Conservation (phyloP, 2,888 invertebrate species). For the Torymus tubicola region DNA sequence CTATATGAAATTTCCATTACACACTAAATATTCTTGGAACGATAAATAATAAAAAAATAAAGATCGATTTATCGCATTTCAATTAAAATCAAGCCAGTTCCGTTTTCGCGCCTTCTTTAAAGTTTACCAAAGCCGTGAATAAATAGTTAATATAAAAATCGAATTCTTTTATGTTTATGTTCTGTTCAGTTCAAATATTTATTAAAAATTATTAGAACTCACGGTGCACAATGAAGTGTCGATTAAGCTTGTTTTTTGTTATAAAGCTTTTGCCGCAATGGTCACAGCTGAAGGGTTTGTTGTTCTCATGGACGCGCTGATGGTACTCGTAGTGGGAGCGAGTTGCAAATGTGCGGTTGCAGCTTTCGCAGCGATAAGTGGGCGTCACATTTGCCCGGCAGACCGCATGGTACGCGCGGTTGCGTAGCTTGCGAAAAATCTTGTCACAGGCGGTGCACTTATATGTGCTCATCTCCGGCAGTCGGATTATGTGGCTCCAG, state of each 20-base stretch:
- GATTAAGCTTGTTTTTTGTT: slow-evolving; percentile 83
- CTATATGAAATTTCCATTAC: too few species aligned
- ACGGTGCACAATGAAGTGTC: slow-evolving; percentile 79
- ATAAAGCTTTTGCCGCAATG: slow-evolving; percentile 84
- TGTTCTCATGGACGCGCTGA: slow-evolving; percentile 82
- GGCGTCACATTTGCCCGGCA: slow-evolving; percentile 65
- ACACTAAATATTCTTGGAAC: too few species aligned
- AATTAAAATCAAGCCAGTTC: too few species aligned
- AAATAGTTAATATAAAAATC: too few species aligned
- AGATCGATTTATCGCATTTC: too few species aligned
- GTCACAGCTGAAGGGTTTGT: slow-evolving; percentile 80
- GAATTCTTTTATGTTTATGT: too few species aligned
- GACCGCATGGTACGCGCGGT: slow-evolving; percentile 16
- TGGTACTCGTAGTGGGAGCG: slow-evolving; percentile 87
- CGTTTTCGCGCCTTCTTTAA: too few species aligned
- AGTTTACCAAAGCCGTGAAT: too few species aligned
- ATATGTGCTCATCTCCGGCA: slow-evolving; percentile 79
- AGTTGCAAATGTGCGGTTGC: slow-evolving; percentile 80
- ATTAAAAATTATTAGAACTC: slow-evolving; percentile 50
- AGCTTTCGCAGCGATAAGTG: slow-evolving; percentile 76
- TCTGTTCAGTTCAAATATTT: neutral
- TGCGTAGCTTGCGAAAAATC: slow-evolving; percentile 72
- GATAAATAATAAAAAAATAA: too few species aligned
- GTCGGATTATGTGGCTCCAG: slow-evolving; percentile 68
- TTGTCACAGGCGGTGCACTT: slow-evolving; percentile 84